These are phyloP conservation scores for Parthenolecanium corni DNA, from an alignment of 2,888 invertebrate species.

Conservation along the genomic window DNA sequence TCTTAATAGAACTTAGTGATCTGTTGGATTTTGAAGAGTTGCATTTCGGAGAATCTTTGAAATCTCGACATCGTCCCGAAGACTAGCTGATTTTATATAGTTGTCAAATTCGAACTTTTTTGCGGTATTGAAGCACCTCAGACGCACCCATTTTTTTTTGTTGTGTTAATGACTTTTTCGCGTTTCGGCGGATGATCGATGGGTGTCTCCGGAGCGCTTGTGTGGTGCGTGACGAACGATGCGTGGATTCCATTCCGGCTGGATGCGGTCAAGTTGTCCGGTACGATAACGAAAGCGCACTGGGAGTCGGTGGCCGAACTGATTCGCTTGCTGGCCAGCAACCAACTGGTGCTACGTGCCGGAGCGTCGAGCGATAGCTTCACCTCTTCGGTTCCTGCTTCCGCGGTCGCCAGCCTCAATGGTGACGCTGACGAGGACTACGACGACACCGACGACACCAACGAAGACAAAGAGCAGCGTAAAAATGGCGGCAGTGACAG, in stretches of 20 bases:
- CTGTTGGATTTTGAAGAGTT: no score
- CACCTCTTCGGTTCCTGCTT: not conserved
- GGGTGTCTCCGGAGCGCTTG: slow-evolving; percentile 40
- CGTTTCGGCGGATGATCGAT: slow-evolving; percentile 8
- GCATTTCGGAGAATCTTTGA: no score
- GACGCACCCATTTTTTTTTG: no score
- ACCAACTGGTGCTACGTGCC: slow-evolving; percentile 48
- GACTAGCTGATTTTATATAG: no score
- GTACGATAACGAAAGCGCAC: slow-evolving; percentile 52
- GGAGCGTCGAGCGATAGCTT: slow-evolving; percentile 4
- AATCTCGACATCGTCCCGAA: no score
- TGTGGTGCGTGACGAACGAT: slow-evolving; percentile 57
- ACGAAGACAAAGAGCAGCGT: not conserved
- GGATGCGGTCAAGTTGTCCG: slow-evolving; percentile 54
- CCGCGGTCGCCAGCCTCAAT: not conserved
- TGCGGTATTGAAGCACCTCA: no score
- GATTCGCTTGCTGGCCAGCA: slow-evolving; percentile 52
- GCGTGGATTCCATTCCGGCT: slow-evolving; percentile 55
- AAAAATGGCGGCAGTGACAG: not conserved
- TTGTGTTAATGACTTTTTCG: no score
- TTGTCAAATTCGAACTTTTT: no score
- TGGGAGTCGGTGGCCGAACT: slow-evolving; percentile 54
- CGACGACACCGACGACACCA: not conserved
- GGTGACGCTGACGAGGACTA: not conserved
- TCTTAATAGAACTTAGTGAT: no score